Evolutionary conservation across 1,140 invertebrate species (phyloP), one percentile per base, ranked within the genome.

Genomic region (Drosophila leontia): DNA sequence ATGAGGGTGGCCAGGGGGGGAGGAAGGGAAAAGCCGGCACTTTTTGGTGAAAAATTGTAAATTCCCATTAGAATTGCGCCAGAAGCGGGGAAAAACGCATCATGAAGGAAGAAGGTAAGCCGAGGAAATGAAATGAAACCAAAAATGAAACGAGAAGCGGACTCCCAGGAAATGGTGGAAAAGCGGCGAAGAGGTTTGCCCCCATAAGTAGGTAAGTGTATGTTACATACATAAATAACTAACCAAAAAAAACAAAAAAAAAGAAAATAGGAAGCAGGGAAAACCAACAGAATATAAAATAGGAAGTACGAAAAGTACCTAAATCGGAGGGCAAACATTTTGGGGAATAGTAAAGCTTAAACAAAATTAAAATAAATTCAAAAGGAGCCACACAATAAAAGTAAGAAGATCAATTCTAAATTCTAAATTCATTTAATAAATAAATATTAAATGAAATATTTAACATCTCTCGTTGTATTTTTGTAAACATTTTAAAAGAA

Each of bases 11-110:
- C 23, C 23, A 29, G 11, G 37, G 8, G 47, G 11, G 47, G 32
- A 19, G 34, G 13, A 44, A 44, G 45, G 44, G n/a, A 56, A 65
- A 75, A 60, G 76, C 65, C 62, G 47, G 47, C 64, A 58, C 83
- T 87, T 87, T 87, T 84, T 88, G 80, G 84, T 71, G 84, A 83
- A 87, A 83, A 88, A 87, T 83, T 83, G 86, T 88, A 88, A 88
- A 87, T 87, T 87, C 84, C 84, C 84, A 87, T 87, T 87, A 80
- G 84, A 83, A 83, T 83, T 83, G 84, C 72, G 80, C 84, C 71
- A 39, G 35, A 7, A 55, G 44, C 8, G 17, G 12, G 19, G n/a
- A 9, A 39, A 47, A 71, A 72, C 67, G 67, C 69, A 72, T 71
- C 69, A 32, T 19, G 44, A 37, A 15, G 69, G 50, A 58, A 71